A percentile compares a stretch with the other conserved stretches of the same genome.
Evolutionary conservation across 1,140 invertebrate genomes (phyloP).

Genomic region (Cylas formicarius): DNA sequence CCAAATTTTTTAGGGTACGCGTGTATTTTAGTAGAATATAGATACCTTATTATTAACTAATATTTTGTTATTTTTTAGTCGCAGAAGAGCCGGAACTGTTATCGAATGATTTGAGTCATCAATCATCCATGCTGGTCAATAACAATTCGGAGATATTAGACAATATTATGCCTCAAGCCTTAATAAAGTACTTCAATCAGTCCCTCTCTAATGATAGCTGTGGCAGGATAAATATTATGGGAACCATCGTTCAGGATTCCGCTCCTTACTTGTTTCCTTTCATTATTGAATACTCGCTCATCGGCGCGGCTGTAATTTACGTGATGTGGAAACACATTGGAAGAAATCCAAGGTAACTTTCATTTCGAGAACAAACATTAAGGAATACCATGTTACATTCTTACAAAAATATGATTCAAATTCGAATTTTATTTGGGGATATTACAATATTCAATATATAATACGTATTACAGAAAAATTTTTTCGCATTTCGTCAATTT

Average conservation of each 20-base stretch:
- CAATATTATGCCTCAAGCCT: constrained; percentile 34
- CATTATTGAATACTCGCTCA: constrained; percentile 94
- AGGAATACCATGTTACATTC: constrained; percentile 1
- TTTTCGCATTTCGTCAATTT: too few relatives aligned
- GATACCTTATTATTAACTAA: neutral
- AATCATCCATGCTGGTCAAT: constrained; percentile 21
- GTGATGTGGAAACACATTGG: constrained; percentile 97
- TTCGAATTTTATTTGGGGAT: too few relatives aligned
- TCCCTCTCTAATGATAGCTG: constrained; percentile 47
- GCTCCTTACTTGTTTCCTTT: constrained; percentile 92
- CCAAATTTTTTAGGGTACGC: too few relatives aligned
- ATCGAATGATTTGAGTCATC: constrained; percentile 17
- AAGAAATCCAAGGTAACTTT: constrained; percentile 67
- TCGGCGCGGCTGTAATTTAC: constrained; percentile 93
- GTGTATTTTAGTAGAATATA: neutral
- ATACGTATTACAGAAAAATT: too few relatives aligned
- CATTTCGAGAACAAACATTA: constrained; percentile 20
- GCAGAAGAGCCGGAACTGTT: constrained; percentile 27
- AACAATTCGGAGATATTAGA: constrained; percentile 36
- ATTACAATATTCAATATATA: too few relatives aligned
- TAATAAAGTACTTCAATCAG: constrained; percentile 23
- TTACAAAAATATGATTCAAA: too few relatives aligned
- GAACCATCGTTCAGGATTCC: constrained; percentile 82
- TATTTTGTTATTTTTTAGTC: constrained; percentile 24
- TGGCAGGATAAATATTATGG: constrained; percentile 84